These are phyloP conservation scores for Notarius lentiginosus DNA, from an alignment of 2,113 vertebrate genomes.

Conservation along the genomic window DNA sequence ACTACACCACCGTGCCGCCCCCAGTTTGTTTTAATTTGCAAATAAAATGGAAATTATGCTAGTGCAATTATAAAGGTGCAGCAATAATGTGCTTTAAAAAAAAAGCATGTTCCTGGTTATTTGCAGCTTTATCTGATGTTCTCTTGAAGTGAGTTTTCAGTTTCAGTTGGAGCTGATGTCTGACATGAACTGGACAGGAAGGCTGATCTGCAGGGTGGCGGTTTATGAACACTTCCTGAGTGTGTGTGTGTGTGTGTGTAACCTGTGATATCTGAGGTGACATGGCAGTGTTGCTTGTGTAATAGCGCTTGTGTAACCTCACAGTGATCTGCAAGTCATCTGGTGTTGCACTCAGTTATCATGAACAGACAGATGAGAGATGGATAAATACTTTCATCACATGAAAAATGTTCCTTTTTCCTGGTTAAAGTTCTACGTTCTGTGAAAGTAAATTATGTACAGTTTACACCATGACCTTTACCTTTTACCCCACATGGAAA, in stretches of 20 bases:
- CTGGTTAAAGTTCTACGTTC: not conserved
- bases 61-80: not conserved
- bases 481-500: not conserved
- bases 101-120: not conserved
- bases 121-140: not conserved
- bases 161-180: not conserved
- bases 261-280: not conserved
- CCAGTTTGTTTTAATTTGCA: not conserved
- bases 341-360: not conserved
- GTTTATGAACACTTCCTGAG: not conserved
- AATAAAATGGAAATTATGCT: not conserved
- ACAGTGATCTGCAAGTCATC: conserved; percentile 2
- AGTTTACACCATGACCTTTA: not conserved
- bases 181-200: conserved; percentile 5
- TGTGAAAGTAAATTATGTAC: not conserved
- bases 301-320: not conserved
- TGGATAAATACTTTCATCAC: not conserved
- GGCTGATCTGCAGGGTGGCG: not conserved
- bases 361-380: not conserved
- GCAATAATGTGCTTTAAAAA: not conserved
- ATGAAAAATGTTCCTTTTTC: not conserved
- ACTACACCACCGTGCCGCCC: no score
- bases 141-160: not conserved
- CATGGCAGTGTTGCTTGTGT: not conserved
- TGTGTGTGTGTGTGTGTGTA: not conserved